Base-by-base conservation (phyloP, 2,113 vertebrate species). In the Corapipo altera region DNA sequence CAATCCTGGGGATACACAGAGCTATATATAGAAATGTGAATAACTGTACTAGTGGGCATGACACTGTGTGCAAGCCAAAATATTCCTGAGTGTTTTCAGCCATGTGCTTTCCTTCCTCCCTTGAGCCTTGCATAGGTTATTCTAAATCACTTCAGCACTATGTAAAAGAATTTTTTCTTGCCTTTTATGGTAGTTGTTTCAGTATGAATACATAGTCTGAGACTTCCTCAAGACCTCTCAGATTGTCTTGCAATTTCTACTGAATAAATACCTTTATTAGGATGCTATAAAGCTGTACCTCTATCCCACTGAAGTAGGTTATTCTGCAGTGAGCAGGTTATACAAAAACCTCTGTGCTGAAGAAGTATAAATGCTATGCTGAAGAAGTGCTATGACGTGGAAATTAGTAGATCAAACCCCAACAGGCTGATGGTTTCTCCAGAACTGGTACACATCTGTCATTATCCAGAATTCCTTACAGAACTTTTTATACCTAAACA, bases 21-120 rank as follows among this genome's bases (percentile, higher is more conserved):
- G 61, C 75, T 97, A 92, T 91, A 91, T 85, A 93, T 85, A 96
- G 85, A 61, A 77, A 88, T 59, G 43, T 88, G 94, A 91, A 35
- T 67, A 88, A 93, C 57, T 83, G 48, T 79, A 48, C 54, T 58
- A 62, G 77, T 37, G 51, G 94, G 77, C 16, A 5, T 89, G 65
- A 94, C 2, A 8, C 52, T 70, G 66, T 55, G 57, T 76, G 76
- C 75, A 86, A 90, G 85, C 82, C 93, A 94, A 80, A 69, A 65
- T 92, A 87, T 35, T 95, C 76, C 52, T 10, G 1, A 48, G 44
- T 79, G 88, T 70, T 88, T 94, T 75, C 61, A 94, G 69, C 62
- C 69, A 84, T 44, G 49, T 94, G 89, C 70, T 92, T 92, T 74
- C 69, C 51, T 87, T 72, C 80, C 69, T 64, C 30, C 11, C n/a